Base-by-base conservation (phyloP, 2,113 vertebrate genomes). In the Columbina picui region DNA sequence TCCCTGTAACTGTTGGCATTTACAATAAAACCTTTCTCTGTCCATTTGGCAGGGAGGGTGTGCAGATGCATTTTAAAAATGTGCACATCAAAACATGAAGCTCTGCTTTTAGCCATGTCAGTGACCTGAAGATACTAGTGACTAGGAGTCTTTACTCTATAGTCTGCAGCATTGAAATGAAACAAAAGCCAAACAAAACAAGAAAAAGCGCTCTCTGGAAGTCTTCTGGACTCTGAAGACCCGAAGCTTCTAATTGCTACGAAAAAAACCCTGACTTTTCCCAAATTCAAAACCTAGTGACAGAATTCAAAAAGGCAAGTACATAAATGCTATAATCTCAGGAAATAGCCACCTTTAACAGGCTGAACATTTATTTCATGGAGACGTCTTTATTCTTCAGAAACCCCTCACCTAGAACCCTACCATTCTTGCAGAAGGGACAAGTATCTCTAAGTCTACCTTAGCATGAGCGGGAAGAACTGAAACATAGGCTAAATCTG, bases 1-100 rank as follows among this genome's bases (percentile, higher is more conserved):
- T 75, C 49, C 73, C 83, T 74, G 7, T 0, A 14, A 59, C 41
- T 43, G 52, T 0, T 7, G 0, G 49, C 21, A 38, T 15, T 71
- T 9, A 8, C 70, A 39, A 20, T 5, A 41, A 18, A 57, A 43
- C 41, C 21, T 34, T 20, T 47, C 20, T 1, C 27, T 80, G 29
- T 5, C 50, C n/a, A 20, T 19, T 50, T 14, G 60, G 78, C 56
- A 56, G 47, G 59, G 26, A 39, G 26, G 47, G 26, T 3, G 26
- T 10, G 50, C 0, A 0, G 70, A 22, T 30, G 36, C 59, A 65
- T 49, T 76, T 39, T 2, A 6, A 34, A 12, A 27, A 41, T 20
- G n/a, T 18, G 21, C 23, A 10, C 3, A 43, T 15, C 50, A 19
- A 64, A 73, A 47, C 36, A 55, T 0, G 3, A 75, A 43, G 10